Evolutionary conservation across 2,888 invertebrate genomes (phyloP).

Genomic region (Eutolmus rufibarbis): DNA sequence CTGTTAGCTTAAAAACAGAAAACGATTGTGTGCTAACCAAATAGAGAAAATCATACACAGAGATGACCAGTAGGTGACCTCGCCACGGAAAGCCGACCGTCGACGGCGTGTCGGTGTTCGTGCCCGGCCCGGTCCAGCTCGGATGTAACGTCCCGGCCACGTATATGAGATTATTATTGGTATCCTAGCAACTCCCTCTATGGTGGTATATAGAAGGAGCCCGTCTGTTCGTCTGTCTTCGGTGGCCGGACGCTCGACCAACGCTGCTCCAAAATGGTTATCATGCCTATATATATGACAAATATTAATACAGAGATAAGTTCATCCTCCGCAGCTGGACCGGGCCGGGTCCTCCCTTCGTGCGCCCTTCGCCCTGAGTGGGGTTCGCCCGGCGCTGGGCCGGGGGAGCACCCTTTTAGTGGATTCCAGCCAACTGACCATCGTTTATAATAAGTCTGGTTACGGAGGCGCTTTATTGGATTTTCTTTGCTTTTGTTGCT

Average conservation of each 20-base stretch:
- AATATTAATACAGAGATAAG: constrained; percentile 38
- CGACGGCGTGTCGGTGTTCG: constrained; percentile 24
- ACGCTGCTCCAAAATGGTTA: not conserved
- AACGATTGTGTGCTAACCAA: constrained; percentile 45
- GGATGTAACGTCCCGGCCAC: constrained; percentile 37
- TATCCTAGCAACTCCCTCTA: constrained; percentile 48
- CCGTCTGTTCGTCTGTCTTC: constrained; percentile 5
- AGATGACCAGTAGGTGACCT: constrained; percentile 42
- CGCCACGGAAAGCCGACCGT: constrained; percentile 29
- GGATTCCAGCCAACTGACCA: constrained; percentile 26
- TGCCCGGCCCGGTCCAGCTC: not conserved
- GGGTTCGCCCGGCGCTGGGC: not conserved
- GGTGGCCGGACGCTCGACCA: not conserved
- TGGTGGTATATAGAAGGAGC: constrained; percentile 36
- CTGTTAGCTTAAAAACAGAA: constrained; percentile 45
- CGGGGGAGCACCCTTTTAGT: constrained; percentile 8
- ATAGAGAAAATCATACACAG: constrained; percentile 44
- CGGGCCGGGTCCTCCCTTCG: not conserved
- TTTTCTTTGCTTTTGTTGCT: not conserved
- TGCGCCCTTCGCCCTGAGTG: not conserved
- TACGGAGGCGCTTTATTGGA: constrained; percentile 12
- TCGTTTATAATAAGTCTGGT: constrained; percentile 15
- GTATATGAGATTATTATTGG: constrained; percentile 49
- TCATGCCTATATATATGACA: constrained; percentile 24
- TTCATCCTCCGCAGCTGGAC: constrained; percentile 1